Percentiles rank a stretch among this genome's conserved stretches.
These are phyloP conservation scores for Acleris cristana DNA, from an alignment of 2,888 invertebrate genomes.

Conservation along the genomic window DNA sequence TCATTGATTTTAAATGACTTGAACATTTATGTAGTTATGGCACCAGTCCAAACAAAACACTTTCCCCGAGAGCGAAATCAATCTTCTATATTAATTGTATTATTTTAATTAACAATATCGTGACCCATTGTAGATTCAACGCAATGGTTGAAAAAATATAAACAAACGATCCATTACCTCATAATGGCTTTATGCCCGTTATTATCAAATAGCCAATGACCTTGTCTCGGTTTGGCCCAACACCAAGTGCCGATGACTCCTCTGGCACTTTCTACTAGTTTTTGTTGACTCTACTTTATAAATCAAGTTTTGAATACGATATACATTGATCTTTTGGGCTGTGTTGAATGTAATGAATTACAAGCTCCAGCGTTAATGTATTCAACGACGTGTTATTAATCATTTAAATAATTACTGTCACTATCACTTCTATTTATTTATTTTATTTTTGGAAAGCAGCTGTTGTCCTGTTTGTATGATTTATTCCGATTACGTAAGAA, in stretches of 20 bases:
- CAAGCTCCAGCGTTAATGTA: conserved; percentile 8
- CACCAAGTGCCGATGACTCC: conserved; percentile 78
- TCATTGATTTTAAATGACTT: conserved; percentile 26
- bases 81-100: neutral
- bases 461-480: neutral
- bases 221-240: conserved; percentile 77
- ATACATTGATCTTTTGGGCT: conserved; percentile 12
- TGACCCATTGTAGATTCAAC: conserved; percentile 14
- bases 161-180: conserved; percentile 76
- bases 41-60: conserved; percentile 23
- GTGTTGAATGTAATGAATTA: conserved; percentile 29
- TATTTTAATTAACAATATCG: neutral
- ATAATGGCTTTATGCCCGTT: conserved; percentile 60
- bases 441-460: conserved; percentile 1
- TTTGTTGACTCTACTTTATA: conserved; percentile 55
- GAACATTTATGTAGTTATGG: conserved; percentile 26
- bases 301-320: conserved; percentile 36
- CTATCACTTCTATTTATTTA: conserved; percentile 10
- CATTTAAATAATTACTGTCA: conserved; percentile 8
- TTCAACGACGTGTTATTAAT: conserved; percentile 11
- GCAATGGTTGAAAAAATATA: conserved; percentile 63
- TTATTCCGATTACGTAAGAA: neutral
- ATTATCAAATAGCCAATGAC: conserved; percentile 76
- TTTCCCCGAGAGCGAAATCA: conserved; percentile 15
- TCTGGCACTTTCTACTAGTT: conserved; percentile 74